These are phyloP conservation scores for Adelognathus sp. DNA, from an alignment of 2,888 invertebrate genomes.

Conservation along the genomic window DNA sequence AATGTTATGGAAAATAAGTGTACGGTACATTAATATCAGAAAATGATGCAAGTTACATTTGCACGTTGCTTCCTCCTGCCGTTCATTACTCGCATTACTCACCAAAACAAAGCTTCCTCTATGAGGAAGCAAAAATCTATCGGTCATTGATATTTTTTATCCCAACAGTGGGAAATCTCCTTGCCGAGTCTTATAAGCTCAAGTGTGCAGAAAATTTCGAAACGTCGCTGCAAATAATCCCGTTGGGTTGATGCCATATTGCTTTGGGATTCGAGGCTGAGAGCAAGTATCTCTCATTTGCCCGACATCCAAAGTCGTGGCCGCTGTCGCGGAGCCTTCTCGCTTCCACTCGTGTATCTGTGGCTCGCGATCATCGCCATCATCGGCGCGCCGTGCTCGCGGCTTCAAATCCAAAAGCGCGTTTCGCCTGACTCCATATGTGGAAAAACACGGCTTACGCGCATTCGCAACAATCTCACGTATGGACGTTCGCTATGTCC, in stretches of 20 bases:
- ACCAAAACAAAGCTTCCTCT: too few relatives aligned
- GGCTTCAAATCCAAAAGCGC: conserved; percentile 41
- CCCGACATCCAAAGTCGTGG: background rate
- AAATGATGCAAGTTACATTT: too few relatives aligned
- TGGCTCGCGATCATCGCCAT: conserved; percentile 46
- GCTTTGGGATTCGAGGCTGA: conserved; percentile 15
- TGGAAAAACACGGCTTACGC: conserved; percentile 33
- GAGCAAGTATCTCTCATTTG: background rate
- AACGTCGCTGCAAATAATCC: conserved; percentile 42
- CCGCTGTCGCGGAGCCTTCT: conserved; percentile 12
- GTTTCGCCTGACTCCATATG: conserved; percentile 46
- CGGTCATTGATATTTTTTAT: background rate
- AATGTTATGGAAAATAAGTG: too few relatives aligned
- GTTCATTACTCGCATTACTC: too few relatives aligned
- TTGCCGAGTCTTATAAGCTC: background rate
- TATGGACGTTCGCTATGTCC: conserved; percentile 3
- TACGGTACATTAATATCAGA: too few relatives aligned
- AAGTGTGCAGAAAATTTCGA: conserved; percentile 27
- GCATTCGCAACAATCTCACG: conserved; percentile 52
- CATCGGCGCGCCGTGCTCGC: conserved; percentile 43
- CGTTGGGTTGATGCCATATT: conserved; percentile 27
- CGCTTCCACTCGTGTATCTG: conserved; percentile 2
- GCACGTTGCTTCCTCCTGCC: too few relatives aligned
- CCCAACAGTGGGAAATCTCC: background rate
- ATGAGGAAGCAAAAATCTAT: background rate